Evolutionary conservation across 1,140 invertebrate species (phyloP).

Genomic region (Drosophila willistoni): DNA sequence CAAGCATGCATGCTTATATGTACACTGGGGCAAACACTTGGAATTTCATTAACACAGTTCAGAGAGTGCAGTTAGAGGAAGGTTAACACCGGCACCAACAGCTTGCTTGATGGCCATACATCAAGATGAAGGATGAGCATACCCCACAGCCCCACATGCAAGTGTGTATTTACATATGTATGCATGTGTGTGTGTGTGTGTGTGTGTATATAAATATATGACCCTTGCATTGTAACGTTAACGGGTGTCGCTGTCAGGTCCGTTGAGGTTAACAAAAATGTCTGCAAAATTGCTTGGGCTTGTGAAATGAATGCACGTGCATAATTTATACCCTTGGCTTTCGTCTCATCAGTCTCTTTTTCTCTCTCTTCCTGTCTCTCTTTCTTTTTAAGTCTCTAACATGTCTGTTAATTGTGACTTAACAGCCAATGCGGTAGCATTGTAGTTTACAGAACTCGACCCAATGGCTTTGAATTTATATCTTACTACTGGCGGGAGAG

Average conservation of each 20-base stretch:
- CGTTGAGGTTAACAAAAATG: constrained; percentile 65
- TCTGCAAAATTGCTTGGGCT: constrained; percentile 60
- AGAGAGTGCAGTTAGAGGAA: constrained; percentile 44
- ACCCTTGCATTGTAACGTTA: constrained; percentile 57
- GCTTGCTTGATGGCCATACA: constrained; percentile 63
- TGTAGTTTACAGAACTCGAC: constrained; percentile 56
- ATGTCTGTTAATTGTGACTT: constrained; percentile 1
- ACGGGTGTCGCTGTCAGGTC: constrained; percentile 65
- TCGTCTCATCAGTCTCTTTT: neutral
- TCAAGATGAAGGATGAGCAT: constrained; percentile 72
- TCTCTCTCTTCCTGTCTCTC: neutral
- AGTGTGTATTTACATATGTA: constrained; percentile 25
- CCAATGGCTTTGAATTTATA: constrained; percentile 56
- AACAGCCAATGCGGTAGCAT: constrained; percentile 18
- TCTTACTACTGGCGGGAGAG: neutral
- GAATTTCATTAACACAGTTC: constrained; percentile 75
- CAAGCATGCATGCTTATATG: constrained; percentile 17
- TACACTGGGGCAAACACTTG: constrained; percentile 40
- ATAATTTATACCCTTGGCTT: constrained; percentile 57
- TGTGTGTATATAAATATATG: constrained; percentile 25
- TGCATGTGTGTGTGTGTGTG: constrained; percentile 29
- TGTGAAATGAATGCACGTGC: constrained; percentile 59
- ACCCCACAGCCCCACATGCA: constrained; percentile 37
- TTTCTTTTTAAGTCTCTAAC: neutral
- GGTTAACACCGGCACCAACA: constrained; percentile 8